Evolutionary conservation across 1,140 invertebrate species (phyloP).

Genomic region (Bilobella aurantiaca): DNA sequence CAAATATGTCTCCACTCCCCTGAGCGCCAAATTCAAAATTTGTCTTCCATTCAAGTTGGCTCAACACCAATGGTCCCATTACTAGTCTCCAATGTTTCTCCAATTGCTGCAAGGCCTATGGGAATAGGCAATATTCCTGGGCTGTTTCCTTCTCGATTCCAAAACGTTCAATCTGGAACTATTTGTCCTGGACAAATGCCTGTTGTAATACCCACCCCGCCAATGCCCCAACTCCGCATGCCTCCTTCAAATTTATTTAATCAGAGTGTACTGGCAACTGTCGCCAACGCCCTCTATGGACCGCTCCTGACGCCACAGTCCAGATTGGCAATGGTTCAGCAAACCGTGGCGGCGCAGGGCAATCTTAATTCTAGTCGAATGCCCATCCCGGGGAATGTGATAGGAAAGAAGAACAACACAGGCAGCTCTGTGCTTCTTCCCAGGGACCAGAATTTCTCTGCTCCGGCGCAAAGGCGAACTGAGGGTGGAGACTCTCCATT

Average conservation of each 20-base stretch:
- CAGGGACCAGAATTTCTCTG: conserved; percentile 25
- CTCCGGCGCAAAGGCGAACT: conserved; percentile 9
- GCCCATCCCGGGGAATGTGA: neutral
- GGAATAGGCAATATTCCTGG: conserved; percentile 37
- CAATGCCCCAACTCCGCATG: conserved; percentile 22
- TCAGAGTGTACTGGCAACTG: conserved; percentile 23
- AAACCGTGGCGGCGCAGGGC: neutral
- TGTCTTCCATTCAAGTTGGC: too few species aligned
- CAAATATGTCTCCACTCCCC: neutral
- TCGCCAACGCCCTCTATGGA: conserved; percentile 25
- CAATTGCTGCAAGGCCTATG: neutral
- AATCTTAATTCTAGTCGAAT: conserved; percentile 3
- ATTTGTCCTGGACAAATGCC: conserved; percentile 11
- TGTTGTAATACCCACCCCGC: conserved; percentile 31
- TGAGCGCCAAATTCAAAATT: too few species aligned
- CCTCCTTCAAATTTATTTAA: conserved; percentile 13
- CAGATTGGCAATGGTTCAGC: neutral
- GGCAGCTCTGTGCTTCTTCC: conserved; percentile 23
- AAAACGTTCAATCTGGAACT: conserved; percentile 11
- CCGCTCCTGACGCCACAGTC: conserved; percentile 22
- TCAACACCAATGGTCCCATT: neutral
- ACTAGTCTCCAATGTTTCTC: neutral
- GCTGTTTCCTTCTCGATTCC: conserved; percentile 36
- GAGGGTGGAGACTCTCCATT: conserved; percentile 57
- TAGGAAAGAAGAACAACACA: conserved; percentile 16